These are phyloP conservation scores for Gallinago stenura DNA, from an alignment of 2,797 vertebrate genomes.

Conservation along the genomic window DNA sequence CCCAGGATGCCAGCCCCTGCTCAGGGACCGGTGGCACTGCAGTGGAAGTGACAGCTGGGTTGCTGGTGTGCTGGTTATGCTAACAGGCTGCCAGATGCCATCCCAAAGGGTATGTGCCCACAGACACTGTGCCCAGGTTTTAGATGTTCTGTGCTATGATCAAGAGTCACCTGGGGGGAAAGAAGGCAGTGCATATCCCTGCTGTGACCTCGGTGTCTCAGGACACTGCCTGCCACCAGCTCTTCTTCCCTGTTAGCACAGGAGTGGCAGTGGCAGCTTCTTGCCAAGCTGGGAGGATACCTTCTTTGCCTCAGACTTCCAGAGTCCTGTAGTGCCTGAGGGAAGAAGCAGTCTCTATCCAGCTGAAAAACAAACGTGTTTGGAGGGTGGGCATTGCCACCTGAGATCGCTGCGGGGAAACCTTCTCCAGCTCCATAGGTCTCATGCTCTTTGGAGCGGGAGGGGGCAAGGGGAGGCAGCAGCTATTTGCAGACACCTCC, in stretches of 20 bases:
- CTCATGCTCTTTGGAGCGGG: fast-evolving
- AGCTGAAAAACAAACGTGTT: not conserved
- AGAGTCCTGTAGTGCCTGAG: not conserved
- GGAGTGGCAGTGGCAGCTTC: not conserved
- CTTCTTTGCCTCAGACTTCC: not conserved
- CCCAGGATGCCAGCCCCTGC: fast-evolving
- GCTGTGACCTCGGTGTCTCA: not conserved
- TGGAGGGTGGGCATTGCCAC: not conserved
- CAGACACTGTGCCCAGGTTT: not conserved
- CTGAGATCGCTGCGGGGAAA: not conserved
- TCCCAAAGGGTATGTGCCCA: not conserved
- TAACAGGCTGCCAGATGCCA: not conserved
- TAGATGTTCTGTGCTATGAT: not conserved
- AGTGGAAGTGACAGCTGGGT: not conserved
- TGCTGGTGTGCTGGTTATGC: not conserved
- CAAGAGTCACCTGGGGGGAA: not conserved
- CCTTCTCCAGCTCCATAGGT: not conserved
- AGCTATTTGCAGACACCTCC: not conserved
- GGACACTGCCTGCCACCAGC: not conserved
- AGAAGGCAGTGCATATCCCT: not conserved
- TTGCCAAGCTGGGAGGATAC: not conserved
- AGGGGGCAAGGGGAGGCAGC: not conserved
- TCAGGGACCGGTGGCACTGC: not conserved
- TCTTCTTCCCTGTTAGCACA: not conserved
- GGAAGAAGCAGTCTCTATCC: not conserved